phyloP scores from a whole-genome alignment of 2,888 invertebrate species.

The Melieria omissa region DNA sequence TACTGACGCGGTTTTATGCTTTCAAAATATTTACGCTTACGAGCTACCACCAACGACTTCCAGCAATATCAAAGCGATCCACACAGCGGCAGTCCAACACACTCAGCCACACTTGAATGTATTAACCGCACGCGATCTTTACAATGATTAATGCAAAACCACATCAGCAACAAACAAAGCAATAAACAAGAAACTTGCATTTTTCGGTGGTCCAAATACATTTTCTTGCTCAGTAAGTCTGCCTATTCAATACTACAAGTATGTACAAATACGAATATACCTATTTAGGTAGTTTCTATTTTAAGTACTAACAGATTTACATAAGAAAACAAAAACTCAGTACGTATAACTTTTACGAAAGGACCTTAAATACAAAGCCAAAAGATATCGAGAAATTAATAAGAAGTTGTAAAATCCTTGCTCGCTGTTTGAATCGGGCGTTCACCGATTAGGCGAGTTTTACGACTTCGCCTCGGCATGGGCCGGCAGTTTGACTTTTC shows the following conservation, averaged over 20 bases:
- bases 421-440: no score
- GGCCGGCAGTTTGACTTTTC: not conserved
- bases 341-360: no score
- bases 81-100: constrained; percentile 28
- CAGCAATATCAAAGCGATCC: constrained; percentile 40
- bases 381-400: no score
- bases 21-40: constrained; percentile 52
- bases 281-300: no score
- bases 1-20: constrained; percentile 50
- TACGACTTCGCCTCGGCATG: constrained; percentile 2
- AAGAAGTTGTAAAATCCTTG: no score
- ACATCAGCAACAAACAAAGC: constrained; percentile 29
- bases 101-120: constrained; percentile 40
- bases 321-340: no score
- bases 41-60: constrained; percentile 43
- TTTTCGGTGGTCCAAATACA: no score
- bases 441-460: not conserved
- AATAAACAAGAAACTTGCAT: not conserved
- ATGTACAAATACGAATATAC: no score
- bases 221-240: no score
- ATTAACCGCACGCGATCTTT: constrained; percentile 52
- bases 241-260: no score
- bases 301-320: no score
- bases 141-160: constrained; percentile 51
- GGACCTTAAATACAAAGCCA: no score